phyloP scores from a whole-genome alignment of 2,888 invertebrate species.

The Diploptera punctata region DNA sequence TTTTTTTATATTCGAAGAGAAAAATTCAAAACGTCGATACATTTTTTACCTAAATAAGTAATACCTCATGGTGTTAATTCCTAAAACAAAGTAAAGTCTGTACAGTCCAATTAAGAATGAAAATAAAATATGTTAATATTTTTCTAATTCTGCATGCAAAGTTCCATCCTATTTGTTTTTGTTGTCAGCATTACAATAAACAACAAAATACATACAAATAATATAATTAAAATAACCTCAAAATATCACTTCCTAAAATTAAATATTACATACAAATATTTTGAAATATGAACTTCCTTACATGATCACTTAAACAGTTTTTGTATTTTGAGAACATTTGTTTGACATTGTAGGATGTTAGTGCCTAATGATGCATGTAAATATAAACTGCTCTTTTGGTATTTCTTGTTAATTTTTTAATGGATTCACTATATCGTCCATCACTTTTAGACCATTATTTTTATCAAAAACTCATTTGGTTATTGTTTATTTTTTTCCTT shows the following conservation, averaged over 20 bases:
- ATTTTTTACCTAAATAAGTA: too few species aligned
- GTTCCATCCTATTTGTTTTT: background rate
- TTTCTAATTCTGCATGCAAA: background rate
- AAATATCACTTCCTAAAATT: too few species aligned
- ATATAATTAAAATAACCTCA: too few species aligned
- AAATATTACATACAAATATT: too few species aligned
- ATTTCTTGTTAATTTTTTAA: background rate
- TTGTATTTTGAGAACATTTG: too few species aligned
- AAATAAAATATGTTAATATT: too few species aligned
- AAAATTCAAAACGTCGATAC: too few species aligned
- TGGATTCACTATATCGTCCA: background rate
- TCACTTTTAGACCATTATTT: background rate
- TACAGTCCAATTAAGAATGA: too few species aligned
- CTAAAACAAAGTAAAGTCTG: too few species aligned
- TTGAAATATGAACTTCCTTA: background rate
- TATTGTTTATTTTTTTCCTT: too few species aligned
- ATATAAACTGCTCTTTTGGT: background rate
- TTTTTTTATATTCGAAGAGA: too few species aligned
- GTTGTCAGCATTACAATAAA: background rate
- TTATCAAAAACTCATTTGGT: background rate
- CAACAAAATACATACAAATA: background rate
- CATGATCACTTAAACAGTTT: background rate
- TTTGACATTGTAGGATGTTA: background rate
- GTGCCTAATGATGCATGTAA: background rate
- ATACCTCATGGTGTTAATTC: too few species aligned